phyloP scores from a whole-genome alignment of 2,797 vertebrate genomes.

The Microctenopoma lineatum region DNA sequence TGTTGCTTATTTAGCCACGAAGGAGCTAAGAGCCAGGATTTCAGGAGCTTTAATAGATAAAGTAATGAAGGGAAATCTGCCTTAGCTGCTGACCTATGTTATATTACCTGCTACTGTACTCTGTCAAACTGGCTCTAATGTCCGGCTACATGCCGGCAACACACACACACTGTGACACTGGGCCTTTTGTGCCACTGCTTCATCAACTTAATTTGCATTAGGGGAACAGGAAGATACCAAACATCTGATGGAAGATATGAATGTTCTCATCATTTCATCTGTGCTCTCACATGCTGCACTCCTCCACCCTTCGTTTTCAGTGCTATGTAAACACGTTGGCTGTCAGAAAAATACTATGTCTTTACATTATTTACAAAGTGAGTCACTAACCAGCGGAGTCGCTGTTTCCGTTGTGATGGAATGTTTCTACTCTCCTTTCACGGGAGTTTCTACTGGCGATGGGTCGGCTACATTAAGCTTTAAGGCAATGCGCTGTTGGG shows the following conservation, averaged over 20 bases:
- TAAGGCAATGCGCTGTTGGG: slow-evolving; percentile 65
- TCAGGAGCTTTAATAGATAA: not conserved
- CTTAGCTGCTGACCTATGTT: not conserved
- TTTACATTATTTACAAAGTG: slow-evolving; percentile 74
- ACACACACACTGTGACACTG: slow-evolving; percentile 42
- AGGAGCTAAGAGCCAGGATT: too few species aligned
- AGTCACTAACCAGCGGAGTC: slow-evolving; percentile 37
- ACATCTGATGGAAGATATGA: slow-evolving; percentile 3
- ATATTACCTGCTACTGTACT: not conserved
- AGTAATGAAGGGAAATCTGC: not conserved
- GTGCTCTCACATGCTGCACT: slow-evolving; percentile 8
- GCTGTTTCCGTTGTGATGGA: slow-evolving; percentile 44
- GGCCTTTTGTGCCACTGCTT: slow-evolving; percentile 38
- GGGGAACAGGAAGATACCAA: slow-evolving; percentile 55
- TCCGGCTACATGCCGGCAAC: slow-evolving; percentile 18
- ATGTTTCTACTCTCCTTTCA: slow-evolving; percentile 41
- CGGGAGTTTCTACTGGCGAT: slow-evolving; percentile 47
- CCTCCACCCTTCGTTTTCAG: slow-evolving; percentile 15
- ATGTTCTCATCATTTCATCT: slow-evolving; percentile 8
- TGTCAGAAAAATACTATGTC: slow-evolving; percentile 74
- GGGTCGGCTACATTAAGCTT: slow-evolving; percentile 63
- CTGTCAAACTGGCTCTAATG: not conserved
- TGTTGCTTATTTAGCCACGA: not conserved
- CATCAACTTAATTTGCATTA: slow-evolving; percentile 65
- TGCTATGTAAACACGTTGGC: slow-evolving; percentile 64